Base-by-base conservation (phyloP, 53 echinoderm and acorn worm genomes). In the Crossaster papposus region DNA sequence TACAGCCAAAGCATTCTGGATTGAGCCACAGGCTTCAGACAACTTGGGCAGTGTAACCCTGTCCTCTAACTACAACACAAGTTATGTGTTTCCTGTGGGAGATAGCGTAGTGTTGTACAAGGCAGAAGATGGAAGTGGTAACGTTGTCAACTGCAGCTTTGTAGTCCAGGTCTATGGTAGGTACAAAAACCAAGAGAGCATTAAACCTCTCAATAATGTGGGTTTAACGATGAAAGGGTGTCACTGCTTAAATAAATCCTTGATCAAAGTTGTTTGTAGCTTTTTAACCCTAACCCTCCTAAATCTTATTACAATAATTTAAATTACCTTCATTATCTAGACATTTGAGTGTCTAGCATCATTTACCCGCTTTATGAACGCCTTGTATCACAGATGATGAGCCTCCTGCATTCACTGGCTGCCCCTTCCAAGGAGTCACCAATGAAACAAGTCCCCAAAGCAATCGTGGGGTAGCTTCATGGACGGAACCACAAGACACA, bases 161-260 rank as follows among this genome's bases (percentile, higher is more conserved):
- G 77, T 62, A 30, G 64, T 90, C 36, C 88, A 68, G 36, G 89
- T 94, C 3, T 26, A 72, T 79, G 94, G 94, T 94, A 72, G 52
- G 94, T 70, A 0, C 13, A 6, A 51, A 10, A 15, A 14, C 0
- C 20, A 51, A 51, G n/a, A n/a, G n/a, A n/a, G 6, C 44, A 44
- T 44, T 44, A 44, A 44, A 44, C 44, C 44, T 44, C 34, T 13
- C 14, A 24, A 33, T 36, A 24, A 29, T 17, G 20, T 33, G 29
- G 6, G 4, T 31, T n/a, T 44, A 9, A 44, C 44, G 9, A 44
- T 44, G 38, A 44, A 44, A 44, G 44, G 44, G 9, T 44, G 5
- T 44, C 44, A 9, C 44, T 44, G 44, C 9, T 44, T 44, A 9
- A 44, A 7, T 44, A 44, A 9, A 44, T 44, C 6, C 9, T 44